Evolutionary conservation across 2,888 invertebrate genomes (phyloP), one percentile per base, ranked within the genome.

Genomic region (Oxyteleia sp.): DNA sequence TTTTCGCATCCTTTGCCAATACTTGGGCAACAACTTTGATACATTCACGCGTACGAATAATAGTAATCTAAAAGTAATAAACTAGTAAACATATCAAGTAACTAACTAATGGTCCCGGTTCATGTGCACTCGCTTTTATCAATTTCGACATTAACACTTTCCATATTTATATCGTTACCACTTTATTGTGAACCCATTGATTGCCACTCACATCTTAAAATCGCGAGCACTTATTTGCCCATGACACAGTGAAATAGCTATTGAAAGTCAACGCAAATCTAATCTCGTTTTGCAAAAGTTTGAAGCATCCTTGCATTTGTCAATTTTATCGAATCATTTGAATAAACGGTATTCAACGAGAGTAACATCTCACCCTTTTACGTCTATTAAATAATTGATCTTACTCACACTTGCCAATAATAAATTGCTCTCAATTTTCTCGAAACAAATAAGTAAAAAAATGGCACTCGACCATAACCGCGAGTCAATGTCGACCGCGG

Each of bases 401-500:
- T 38, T 26, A 59, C 49, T 29, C 0, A 3, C 41, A 18, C 47
- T 57, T 41, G 57, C 20, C 55, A 41, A 55, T 64, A 69, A 63
- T 71, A 71, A 69, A 63, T 76, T 32, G 71, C 49, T 51, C 53
- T 55, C 49, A 26, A 74, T 81, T 80, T 61, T 43, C 59, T 64
- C 49, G 29, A 43, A 74, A 43, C 35, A 68, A 74, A 61, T 41
- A 53, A 32, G 35, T 41, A 47, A 47, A 74, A 82, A 82, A 69
- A 57, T 55, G 8, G 43, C 43, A 18, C 43, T 38, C 61, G 45
- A 53, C 45, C 55, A 66, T 71, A 82, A 84, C 78, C 80, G 64
- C 84, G 69, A 75, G 45, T 79, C 75, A 79, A 76, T 78, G 78
- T 69, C 78, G 45, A 72, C 23, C 63, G 78, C n/a, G n/a, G n/a